Percentiles rank a stretch among this genome's conserved stretches.
These are phyloP conservation scores for Andrena bucephala DNA, from an alignment of 2,888 invertebrate genomes.

Conservation along the genomic window DNA sequence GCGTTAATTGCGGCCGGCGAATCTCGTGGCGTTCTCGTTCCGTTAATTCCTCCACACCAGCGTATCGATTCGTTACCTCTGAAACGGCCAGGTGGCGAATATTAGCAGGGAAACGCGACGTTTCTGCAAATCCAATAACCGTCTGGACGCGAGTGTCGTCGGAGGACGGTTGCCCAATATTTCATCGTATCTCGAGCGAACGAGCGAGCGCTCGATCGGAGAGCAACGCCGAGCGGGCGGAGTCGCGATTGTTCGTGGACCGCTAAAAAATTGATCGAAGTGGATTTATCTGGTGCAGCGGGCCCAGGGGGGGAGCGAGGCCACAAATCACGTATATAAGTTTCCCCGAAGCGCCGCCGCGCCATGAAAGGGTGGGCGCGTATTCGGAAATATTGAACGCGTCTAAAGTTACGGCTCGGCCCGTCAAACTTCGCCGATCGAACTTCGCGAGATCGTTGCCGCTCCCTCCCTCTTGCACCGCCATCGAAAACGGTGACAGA, in stretches of 20 bases:
- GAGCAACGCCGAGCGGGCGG: not conserved
- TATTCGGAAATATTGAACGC: constrained; percentile 73
- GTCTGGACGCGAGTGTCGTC: constrained; percentile 6
- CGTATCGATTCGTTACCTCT: too few relatives aligned
- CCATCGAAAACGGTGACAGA: constrained; percentile 4
- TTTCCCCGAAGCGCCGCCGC: constrained; percentile 45
- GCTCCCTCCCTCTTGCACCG: not conserved
- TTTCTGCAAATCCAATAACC: constrained; percentile 35
- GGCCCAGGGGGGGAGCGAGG: constrained; percentile 6
- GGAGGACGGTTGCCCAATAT: constrained; percentile 28
- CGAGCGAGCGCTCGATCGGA: not conserved
- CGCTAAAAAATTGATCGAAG: constrained; percentile 62
- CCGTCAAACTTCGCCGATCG: constrained; percentile 71
- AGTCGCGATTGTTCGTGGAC: constrained; percentile 55
- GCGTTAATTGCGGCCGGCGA: constrained; percentile 5
- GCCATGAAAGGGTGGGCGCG: constrained; percentile 30
- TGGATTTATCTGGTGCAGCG: constrained; percentile 60
- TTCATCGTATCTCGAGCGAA: constrained; percentile 28
- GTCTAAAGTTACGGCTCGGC: constrained; percentile 66
- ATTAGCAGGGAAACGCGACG: not conserved
- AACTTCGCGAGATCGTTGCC: constrained; percentile 60
- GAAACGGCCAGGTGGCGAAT: not conserved
- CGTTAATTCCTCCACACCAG: too few relatives aligned
- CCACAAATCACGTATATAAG: constrained; percentile 71
- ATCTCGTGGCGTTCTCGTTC: too few relatives aligned